Conservation (phyloP, 2,113 vertebrate species). For the Trinectes maculatus region DNA sequence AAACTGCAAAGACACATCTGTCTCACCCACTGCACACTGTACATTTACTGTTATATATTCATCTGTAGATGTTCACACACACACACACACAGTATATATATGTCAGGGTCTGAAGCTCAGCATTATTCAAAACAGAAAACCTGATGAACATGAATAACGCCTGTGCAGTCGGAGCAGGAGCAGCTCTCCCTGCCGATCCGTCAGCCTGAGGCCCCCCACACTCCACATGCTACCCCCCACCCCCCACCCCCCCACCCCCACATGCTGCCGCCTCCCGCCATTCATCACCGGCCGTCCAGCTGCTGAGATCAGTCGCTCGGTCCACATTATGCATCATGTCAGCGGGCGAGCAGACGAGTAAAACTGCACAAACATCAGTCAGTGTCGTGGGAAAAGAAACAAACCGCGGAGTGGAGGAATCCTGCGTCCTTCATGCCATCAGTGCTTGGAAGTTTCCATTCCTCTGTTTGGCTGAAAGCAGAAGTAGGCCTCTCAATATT, state of each 20-base stretch:
- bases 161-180: not conserved
- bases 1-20: slow-evolving; percentile 25
- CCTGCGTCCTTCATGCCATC: slow-evolving; percentile 11
- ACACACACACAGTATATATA: too few species aligned
- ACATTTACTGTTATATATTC: too few species aligned
- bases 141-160: slow-evolving; percentile 26
- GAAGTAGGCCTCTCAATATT: slow-evolving; percentile 67
- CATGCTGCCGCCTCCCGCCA: slow-evolving; percentile 31
- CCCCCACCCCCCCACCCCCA: not conserved
- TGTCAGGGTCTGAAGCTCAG: too few species aligned
- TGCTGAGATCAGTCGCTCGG: slow-evolving; percentile 17
- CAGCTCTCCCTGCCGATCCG: slow-evolving; percentile 7
- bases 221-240: not conserved
- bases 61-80: too few species aligned
- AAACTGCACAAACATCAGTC: slow-evolving; percentile 42
- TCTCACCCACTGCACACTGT: too few species aligned
- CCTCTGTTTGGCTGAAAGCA: slow-evolving; percentile 27
- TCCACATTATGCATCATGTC: slow-evolving; percentile 54
- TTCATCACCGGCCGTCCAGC: slow-evolving; percentile 55
- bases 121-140: slow-evolving; percentile 1
- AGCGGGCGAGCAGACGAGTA: slow-evolving; percentile 17
- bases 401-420: slow-evolving; percentile 18
- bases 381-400: slow-evolving; percentile 11
- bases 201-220: too few species aligned
- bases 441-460: slow-evolving; percentile 37